Base-by-base conservation (phyloP, 1,140 invertebrate species). In the Drusus annulatus region DNA sequence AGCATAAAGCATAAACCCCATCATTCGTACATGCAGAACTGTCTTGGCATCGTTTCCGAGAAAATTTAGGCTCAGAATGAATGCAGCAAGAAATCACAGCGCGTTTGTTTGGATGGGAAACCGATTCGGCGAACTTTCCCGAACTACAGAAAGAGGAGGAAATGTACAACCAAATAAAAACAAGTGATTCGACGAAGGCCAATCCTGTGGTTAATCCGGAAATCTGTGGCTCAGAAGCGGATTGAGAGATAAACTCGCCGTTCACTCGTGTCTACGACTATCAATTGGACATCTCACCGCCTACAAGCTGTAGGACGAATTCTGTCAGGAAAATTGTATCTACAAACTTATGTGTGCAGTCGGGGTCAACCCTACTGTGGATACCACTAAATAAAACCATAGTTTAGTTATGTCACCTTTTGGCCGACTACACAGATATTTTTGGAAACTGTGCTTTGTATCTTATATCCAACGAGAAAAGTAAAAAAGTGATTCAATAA, bases 151-250 rank as follows among this genome's bases (percentile, higher is more conserved):
- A 60, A 76, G 25, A 7, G 23, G 56, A 62, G 56, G 74, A 76
- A 76, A 76, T 76, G 50, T 62, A 28, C 56, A 54, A 76, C 74
- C 36, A 62, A 60, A 56, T 2, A 28, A 28, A 5, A 28, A 5
- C 31, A 1, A 28, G 31, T 76, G 45, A 76, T 56, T 76, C 31
- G n/a, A 21, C 19, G 25, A 76, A 62, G 71, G 71, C 71, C 71
- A 52, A n/a, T n/a, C n/a, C n/a, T n/a, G n/a, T n/a, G 16, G 56
- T 7, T 19, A 60, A 60, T 21, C n/a, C 56, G 56, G 10, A 60
- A n/a, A 56, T 5, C 54, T 56, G 54, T 0, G 54, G 1, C 25
- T 17, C 54, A 56, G 16, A 1, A 6, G 54, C 8, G 54, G n/a
- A 21, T 60, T 45, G 8, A 10, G 36, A 45, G 36, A 45, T 13